phyloP scores from a whole-genome alignment of 2,797 vertebrate species.

The Peromyscus melanophrys region DNA sequence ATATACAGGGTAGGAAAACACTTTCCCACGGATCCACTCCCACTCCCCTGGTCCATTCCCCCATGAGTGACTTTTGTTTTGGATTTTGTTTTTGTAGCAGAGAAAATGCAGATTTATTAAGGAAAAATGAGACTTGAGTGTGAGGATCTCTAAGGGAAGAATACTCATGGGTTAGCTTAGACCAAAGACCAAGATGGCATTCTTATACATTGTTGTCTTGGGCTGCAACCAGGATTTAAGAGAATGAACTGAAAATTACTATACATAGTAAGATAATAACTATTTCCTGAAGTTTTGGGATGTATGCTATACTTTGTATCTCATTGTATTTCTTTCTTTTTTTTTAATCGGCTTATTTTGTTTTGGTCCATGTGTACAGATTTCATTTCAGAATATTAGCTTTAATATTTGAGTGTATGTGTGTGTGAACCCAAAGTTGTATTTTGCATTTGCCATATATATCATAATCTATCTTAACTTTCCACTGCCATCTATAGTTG shows the following conservation, averaged over 20 bases:
- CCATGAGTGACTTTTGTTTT: not conserved
- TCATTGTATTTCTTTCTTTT: not conserved
- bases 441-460: not conserved
- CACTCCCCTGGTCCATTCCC: not conserved
- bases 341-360: not conserved
- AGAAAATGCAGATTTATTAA: not conserved
- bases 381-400: not conserved
- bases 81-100: not conserved
- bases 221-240: conserved; percentile 35
- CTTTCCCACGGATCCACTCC: not conserved
- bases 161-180: not conserved
- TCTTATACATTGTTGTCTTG: not conserved
- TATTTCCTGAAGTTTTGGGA: conserved; percentile 11
- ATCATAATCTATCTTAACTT: conserved; percentile 53
- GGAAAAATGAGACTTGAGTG: not conserved
- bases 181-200: not conserved
- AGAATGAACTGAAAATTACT: conserved; percentile 43
- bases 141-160: not conserved
- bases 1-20: not conserved
- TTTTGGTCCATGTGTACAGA: not conserved
- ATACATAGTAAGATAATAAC: not conserved
- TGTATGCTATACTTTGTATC: not conserved
- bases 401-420: conserved; percentile 9
- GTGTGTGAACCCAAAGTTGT: not conserved
- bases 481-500: not conserved